Percentiles rank a stretch among this genome's conserved stretches.
Evolutionary conservation across 2,113 vertebrate genomes (phyloP).

Genomic region (Corythaixoides concolor): DNA sequence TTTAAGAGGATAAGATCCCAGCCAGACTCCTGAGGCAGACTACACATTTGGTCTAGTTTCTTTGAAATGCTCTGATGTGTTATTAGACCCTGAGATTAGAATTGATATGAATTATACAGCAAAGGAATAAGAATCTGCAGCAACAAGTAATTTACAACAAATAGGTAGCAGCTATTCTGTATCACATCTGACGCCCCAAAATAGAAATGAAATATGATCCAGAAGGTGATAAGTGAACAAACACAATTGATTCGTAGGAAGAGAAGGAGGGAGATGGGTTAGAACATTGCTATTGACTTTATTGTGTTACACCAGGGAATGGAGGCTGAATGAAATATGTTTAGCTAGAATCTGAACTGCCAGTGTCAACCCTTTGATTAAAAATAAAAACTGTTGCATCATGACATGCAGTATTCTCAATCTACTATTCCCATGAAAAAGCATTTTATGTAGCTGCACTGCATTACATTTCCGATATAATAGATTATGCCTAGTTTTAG

Average conservation of each 20-base stretch:
- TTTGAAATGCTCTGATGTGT: background rate
- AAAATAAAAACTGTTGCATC: slow-evolving; percentile 42
- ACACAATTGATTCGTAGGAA: slow-evolving; percentile 8
- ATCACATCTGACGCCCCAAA: slow-evolving; percentile 24
- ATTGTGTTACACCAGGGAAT: background rate
- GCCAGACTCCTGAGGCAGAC: background rate
- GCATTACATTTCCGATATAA: background rate
- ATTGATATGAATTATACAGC: background rate
- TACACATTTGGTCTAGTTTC: background rate
- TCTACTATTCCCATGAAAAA: background rate
- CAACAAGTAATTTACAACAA: slow-evolving; percentile 44
- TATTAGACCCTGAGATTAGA: slow-evolving; percentile 31
- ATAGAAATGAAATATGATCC: slow-evolving; percentile 58
- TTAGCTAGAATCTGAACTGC: slow-evolving; percentile 11
- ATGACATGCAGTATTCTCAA: background rate
- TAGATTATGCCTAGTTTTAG: background rate
- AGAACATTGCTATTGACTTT: slow-evolving; percentile 43
- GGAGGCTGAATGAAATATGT: slow-evolving; percentile 31
- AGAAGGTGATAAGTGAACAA: slow-evolving; percentile 55
- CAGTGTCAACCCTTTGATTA: slow-evolving; percentile 26
- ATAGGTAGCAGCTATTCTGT: slow-evolving; percentile 23
- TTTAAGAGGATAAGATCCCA: background rate
- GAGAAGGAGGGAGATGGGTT: slow-evolving; percentile 2
- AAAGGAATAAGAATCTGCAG: slow-evolving; percentile 25
- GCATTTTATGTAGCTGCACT: background rate